These are phyloP conservation scores for Cinclus cinclus DNA, from an alignment of 2,113 vertebrate genomes.

Conservation along the genomic window DNA sequence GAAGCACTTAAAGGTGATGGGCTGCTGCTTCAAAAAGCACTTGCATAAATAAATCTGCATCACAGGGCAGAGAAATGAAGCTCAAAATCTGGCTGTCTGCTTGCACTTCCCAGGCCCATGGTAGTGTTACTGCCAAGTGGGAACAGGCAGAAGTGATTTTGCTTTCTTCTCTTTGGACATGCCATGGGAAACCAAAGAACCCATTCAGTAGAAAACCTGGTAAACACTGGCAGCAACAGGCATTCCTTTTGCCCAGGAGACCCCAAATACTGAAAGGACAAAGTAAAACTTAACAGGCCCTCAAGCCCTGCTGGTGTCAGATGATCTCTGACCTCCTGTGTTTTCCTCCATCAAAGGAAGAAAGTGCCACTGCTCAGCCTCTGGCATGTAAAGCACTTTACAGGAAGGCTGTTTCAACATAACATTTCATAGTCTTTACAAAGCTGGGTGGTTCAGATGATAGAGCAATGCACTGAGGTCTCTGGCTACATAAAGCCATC, in stretches of 20 bases:
- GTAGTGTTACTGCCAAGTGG: neutral
- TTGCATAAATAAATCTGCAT: conserved; percentile 50
- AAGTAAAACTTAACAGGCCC: neutral
- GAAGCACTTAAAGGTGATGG: conserved; percentile 51
- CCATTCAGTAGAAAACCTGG: neutral
- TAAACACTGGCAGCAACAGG: neutral
- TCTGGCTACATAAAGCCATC: neutral
- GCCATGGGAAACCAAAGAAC: neutral
- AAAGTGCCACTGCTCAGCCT: neutral
- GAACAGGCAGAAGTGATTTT: neutral
- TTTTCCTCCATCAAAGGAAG: neutral
- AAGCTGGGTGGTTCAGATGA: neutral
- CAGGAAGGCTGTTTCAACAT: neutral
- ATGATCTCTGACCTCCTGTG: neutral
- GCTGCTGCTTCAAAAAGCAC: conserved; percentile 21
- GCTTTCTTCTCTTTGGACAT: neutral
- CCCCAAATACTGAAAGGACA: neutral
- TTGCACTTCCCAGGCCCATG: neutral
- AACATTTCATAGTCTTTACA: neutral
- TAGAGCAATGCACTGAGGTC: neutral
- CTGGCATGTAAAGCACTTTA: neutral
- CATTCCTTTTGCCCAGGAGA: neutral
- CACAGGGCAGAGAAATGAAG: conserved; percentile 1
- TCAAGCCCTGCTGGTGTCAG: neutral
- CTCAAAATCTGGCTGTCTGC: neutral